Base-by-base conservation (phyloP, 1,140 invertebrate species). In the Chrysoperla carnea region DNA sequence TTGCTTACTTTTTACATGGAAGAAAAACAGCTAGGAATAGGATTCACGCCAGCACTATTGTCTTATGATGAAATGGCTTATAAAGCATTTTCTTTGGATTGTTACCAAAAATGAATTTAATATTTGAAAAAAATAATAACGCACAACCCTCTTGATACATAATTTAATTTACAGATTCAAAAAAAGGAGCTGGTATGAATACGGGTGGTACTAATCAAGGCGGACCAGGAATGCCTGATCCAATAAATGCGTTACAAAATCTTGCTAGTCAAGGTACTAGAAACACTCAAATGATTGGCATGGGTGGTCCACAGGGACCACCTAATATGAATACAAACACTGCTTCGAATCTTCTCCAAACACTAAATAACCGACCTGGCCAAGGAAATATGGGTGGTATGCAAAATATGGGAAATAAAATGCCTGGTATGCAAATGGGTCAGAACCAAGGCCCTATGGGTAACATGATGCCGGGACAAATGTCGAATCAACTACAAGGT, bases 171-270 rank as follows among this genome's bases (percentile, higher is more conserved):
- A 35, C 48, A 73, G 69, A 72, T 59, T 56, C 63, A 8, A 73
- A 72, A 46, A 73, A 71, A 48, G 57, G 55, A 28, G 54, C 55
- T 33, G 56, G 61, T 38, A 54, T 53, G 53, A 45, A 52, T 37
- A 54, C 49, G 35, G 46, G 50, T 14, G 55, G 50, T 7, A 53
- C 51, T 38, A 48, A 48, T 43, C 67, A 68, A 60, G 63, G 57
- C 6, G 59, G 57, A 13, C 61, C 62, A 37, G 65, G 67, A 15
- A 66, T 70, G 62, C 65, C 75, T 36, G 85, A 90, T 62, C 86
- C 86, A 1, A 81, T 92, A 46, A 86, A 85, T 59, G 87, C 86
- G 9, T 58, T 91, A 12, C 85, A 89, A 56, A 89, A 77, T 50
- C 63, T 90, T 41, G 83, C 86, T 2, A 76, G 80, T 46, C 84